Percentiles rank a stretch among this genome's conserved stretches.
phyloP scores from a whole-genome alignment of 2,888 invertebrate genomes.

The Tiliacea citrago region DNA sequence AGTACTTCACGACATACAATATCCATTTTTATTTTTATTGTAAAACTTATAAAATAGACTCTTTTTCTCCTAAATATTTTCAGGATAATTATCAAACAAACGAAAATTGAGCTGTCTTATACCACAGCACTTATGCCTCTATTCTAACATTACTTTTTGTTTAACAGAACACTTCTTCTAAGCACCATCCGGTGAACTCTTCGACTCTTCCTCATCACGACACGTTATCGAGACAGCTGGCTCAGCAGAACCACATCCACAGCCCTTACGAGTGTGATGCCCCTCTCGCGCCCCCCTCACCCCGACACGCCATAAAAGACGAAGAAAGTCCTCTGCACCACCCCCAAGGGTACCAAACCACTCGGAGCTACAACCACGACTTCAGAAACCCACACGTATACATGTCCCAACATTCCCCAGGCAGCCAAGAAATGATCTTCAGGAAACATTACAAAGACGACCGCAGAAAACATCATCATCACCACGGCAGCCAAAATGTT shows the following conservation, averaged over 20 bases:
- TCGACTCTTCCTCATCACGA: conserved; percentile 93
- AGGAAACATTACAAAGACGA: conserved; percentile 88
- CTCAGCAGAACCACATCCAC: conserved; percentile 88
- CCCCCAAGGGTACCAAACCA: conserved; percentile 85
- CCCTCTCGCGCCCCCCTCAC: conserved; percentile 86
- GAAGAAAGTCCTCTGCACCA: conserved; percentile 86
- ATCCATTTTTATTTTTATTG: neutral
- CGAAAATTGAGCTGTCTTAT: conserved; percentile 73
- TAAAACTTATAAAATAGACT: neutral
- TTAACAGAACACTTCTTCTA: conserved; percentile 96
- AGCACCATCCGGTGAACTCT: conserved; percentile 92
- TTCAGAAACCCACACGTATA: conserved; percentile 88
- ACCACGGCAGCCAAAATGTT: conserved; percentile 90
- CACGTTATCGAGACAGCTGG: conserved; percentile 88
- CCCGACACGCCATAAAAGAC: conserved; percentile 85
- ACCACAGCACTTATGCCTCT: conserved; percentile 1
- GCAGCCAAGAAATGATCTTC: conserved; percentile 87
- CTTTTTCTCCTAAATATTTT: neutral
- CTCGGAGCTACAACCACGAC: conserved; percentile 88
- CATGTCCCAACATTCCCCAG: conserved; percentile 88
- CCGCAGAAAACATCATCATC: conserved; percentile 87
- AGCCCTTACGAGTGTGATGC: conserved; percentile 90
- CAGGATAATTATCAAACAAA: conserved; percentile 22
- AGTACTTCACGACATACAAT: neutral
- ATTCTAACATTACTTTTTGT: conserved; percentile 46